Conservation (phyloP, 1,140 invertebrate species). For the Sinonovacula constricta region DNA sequence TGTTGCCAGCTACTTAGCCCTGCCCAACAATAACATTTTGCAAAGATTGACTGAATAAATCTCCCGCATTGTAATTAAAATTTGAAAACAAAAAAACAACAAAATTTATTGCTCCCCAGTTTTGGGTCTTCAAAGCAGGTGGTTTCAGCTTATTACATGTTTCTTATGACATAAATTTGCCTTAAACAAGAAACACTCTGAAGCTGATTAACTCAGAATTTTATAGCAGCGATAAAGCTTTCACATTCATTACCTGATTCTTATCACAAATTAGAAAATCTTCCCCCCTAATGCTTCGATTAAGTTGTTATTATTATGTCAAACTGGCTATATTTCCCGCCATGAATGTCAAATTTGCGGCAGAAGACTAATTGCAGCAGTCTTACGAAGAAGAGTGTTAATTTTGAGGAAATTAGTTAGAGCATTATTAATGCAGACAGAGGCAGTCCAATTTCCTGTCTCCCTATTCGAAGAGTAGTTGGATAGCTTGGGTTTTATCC, state of each 20-base stretch:
- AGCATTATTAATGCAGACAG: slow-evolving; percentile 46
- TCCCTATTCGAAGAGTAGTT: no score
- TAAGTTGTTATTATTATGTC: slow-evolving; percentile 25
- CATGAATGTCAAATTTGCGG: neutral
- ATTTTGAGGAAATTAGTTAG: slow-evolving; percentile 47
- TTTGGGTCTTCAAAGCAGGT: no score
- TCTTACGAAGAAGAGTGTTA: slow-evolving; percentile 34
- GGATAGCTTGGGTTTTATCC: no score
- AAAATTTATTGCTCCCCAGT: no score
- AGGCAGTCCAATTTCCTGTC: slow-evolving; percentile 43
- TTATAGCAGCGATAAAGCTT: slow-evolving; percentile 45
- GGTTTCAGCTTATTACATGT: slow-evolving; percentile 31
- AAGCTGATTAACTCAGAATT: slow-evolving; percentile 49
- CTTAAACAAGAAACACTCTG: slow-evolving; percentile 42
- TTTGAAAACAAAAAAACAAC: no score
- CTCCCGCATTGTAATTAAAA: no score
- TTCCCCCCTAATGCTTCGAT: slow-evolving; percentile 49
- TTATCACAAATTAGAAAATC: slow-evolving; percentile 54
- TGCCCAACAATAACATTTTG: no score
- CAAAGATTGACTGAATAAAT: no score
- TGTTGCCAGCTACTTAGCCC: no score
- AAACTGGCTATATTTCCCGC: neutral
- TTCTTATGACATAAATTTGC: slow-evolving; percentile 40
- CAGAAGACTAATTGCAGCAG: slow-evolving; percentile 15
- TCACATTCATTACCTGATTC: slow-evolving; percentile 26